These are phyloP conservation scores for Sphaeramia orbicularis DNA, from an alignment of 2,797 vertebrate species.

Conservation along the genomic window DNA sequence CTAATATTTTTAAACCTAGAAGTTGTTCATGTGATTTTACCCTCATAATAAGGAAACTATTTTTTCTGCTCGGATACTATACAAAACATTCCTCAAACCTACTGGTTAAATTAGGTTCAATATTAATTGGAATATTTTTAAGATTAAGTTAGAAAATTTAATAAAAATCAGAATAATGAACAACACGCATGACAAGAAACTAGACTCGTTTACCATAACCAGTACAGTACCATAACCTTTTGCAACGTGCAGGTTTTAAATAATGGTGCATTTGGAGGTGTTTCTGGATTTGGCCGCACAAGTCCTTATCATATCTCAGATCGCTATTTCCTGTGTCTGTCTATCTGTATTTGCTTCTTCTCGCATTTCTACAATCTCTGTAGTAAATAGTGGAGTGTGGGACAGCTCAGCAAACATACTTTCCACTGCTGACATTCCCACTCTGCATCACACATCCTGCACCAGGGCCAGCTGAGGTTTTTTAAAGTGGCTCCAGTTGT, in stretches of 20 bases:
- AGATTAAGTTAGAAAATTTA: too few species aligned
- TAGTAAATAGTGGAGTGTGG: conserved; percentile 46
- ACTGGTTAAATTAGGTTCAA: too few species aligned
- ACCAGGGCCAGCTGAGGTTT: conserved; percentile 32
- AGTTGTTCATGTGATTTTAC: too few species aligned
- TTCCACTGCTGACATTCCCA: conserved; percentile 31
- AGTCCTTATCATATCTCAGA: conserved; percentile 4
- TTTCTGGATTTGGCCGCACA: not conserved
- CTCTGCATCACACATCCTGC: conserved; percentile 40
- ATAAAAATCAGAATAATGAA: too few species aligned
- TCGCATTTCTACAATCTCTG: conserved; percentile 8
- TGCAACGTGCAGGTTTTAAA: not conserved
- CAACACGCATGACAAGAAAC: too few species aligned
- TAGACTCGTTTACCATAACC: too few species aligned
- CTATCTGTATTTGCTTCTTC: conserved; percentile 15
- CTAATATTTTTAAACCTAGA: too few species aligned
- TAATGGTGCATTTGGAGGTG: not conserved
- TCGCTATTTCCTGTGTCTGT: conserved; percentile 22
- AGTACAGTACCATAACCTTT: too few species aligned
- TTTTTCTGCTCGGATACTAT: too few species aligned
- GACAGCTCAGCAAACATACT: conserved; percentile 44
- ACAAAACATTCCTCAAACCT: too few species aligned
- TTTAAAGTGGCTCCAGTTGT: conserved; percentile 41
- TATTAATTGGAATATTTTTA: too few species aligned
- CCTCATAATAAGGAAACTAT: too few species aligned